phyloP scores from a whole-genome alignment of 1,140 invertebrate genomes.

The Macrostomum lignano region DNA sequence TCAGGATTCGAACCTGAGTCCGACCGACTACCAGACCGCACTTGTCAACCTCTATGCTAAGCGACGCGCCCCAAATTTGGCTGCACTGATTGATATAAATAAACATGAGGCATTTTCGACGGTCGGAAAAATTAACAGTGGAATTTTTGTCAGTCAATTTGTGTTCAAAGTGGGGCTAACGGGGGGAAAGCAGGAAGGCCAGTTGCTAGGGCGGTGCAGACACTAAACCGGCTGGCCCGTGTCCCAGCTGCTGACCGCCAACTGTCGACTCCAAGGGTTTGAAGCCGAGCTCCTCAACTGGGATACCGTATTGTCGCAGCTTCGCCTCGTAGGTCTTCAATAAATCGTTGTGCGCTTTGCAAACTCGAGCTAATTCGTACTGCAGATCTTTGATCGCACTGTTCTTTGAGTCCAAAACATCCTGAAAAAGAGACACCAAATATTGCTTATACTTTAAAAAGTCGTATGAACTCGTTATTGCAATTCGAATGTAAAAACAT shows the following conservation, averaged over 20 bases:
- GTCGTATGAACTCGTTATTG: background rate
- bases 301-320: constrained; percentile 40
- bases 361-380: constrained; percentile 45
- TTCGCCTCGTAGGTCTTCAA: constrained; percentile 45
- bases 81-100: too few species aligned
- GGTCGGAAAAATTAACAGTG: too few species aligned
- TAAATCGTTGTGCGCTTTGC: constrained; percentile 51
- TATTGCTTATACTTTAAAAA: constrained; percentile 1
- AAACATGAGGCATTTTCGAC: too few species aligned
- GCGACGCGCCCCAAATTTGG: too few species aligned
- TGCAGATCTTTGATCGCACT: constrained; percentile 47
- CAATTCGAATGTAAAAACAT: too few species aligned
- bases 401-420: constrained; percentile 43
- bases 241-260: constrained; percentile 20
- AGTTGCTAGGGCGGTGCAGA: constrained; percentile 14
- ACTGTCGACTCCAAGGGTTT: constrained; percentile 31
- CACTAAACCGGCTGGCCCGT: constrained; percentile 27
- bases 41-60: too few species aligned
- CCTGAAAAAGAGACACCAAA: constrained; percentile 13
- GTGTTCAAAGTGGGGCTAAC: too few species aligned
- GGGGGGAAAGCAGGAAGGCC: too few species aligned
- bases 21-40: too few species aligned
- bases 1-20: too few species aligned
- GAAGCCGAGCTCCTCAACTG: constrained; percentile 37
- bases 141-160: too few species aligned